phyloP scores from a whole-genome alignment of 2,113 vertebrate species.

The Rhinolophus ferrumequinum region DNA sequence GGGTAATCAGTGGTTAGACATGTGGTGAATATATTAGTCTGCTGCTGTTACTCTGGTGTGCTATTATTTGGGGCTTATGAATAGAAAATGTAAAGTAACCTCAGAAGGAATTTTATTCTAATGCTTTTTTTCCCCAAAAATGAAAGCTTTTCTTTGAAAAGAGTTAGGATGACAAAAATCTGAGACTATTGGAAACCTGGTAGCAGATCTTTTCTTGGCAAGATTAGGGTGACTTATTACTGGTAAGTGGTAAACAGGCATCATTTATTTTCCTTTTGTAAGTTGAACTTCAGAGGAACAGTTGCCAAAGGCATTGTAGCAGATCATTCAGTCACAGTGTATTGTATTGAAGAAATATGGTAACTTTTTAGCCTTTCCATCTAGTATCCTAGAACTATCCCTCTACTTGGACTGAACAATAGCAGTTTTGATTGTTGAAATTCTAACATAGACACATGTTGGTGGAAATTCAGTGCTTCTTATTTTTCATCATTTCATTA shows the following conservation, averaged over 20 bases:
- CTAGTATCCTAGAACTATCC: neutral
- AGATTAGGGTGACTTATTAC: constrained; percentile 62
- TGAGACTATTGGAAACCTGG: constrained; percentile 56
- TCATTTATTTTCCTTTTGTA: constrained; percentile 69
- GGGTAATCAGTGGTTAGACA: constrained; percentile 57
- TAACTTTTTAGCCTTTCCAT: neutral
- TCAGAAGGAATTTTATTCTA: constrained; percentile 65
- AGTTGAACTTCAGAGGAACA: constrained; percentile 47
- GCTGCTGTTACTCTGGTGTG: constrained; percentile 27
- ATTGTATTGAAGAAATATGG: constrained; percentile 41
- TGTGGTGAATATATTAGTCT: constrained; percentile 20
- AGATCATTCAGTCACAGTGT: neutral
- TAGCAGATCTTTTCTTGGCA: constrained; percentile 61
- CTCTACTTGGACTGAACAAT: neutral
- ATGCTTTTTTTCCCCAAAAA: constrained; percentile 58
- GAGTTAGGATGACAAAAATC: constrained; percentile 58
- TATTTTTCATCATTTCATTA: neutral
- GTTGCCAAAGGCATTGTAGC: constrained; percentile 64
- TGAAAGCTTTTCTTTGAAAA: constrained; percentile 62
- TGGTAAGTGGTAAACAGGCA: constrained; percentile 4
- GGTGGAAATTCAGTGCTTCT: neutral
- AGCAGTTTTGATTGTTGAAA: constrained; percentile 31
- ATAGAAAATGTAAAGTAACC: constrained; percentile 64
- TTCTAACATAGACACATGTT: neutral
- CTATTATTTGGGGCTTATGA: constrained; percentile 67